Conservation (phyloP, 2,888 invertebrate species). For the Heliconius cydno region DNA sequence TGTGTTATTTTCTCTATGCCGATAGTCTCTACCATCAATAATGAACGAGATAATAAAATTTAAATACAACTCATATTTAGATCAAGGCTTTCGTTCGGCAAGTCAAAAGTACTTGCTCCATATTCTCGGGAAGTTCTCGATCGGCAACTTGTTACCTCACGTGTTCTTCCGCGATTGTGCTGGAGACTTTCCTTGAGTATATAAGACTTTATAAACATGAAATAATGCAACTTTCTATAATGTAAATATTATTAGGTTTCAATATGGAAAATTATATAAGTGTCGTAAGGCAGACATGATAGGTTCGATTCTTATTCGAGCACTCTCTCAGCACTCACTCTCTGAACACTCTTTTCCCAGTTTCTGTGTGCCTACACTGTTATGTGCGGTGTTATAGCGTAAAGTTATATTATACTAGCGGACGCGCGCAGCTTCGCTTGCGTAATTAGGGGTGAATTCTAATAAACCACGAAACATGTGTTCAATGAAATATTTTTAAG, state of each 20-base stretch:
- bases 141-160: constrained; percentile 27
- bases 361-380: no score
- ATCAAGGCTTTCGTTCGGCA: constrained; percentile 27
- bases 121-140: constrained; percentile 24
- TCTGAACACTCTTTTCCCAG: no score
- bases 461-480: no score
- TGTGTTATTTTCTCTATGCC: no score
- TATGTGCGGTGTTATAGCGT: no score
- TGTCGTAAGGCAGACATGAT: not conserved
- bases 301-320: no score
- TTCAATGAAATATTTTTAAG: no score
- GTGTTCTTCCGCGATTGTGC: constrained; percentile 21
- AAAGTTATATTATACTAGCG: no score
- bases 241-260: not conserved
- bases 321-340: no score
- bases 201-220: not conserved
- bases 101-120: constrained; percentile 25
- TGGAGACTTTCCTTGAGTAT: not conserved
- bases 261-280: not conserved
- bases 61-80: constrained; percentile 8
- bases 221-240: not conserved
- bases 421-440: no score
- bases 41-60: constrained; percentile 8
- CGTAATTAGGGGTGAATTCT: no score
- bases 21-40: not conserved